Base-by-base conservation (phyloP, 2,797 vertebrate genomes). In the Capromys pilorides region DNA sequence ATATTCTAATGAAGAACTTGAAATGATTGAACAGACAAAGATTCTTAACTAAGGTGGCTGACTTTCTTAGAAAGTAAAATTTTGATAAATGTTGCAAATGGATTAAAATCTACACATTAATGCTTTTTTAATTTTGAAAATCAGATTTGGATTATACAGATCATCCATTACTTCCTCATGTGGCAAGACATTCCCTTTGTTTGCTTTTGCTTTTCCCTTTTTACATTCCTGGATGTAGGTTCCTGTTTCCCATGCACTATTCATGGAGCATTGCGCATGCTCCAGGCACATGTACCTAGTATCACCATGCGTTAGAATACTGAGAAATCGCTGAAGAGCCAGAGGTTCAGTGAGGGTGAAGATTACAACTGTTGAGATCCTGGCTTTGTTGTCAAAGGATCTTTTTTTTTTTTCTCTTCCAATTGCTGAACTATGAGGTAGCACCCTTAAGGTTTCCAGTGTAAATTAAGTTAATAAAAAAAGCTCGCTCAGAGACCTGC, bases 41-140 rank as follows among this genome's bases (percentile, higher is more conserved):
- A 7, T 93, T 82, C 67, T 85, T 69, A 83, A 45, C 71, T 87
- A 73, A 69, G 28, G 3, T 0, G 12, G 54, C 11, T 39, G 41
- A 79, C 39, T 93, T 73, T 87, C 90, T 87, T 6, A 78, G 33
- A 88, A 78, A 57, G 16, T 33, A 77, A 81, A 62, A 24, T 64
- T 94, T 86, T 86, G 79, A 62, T 89, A 78, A 88, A 69, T 82
- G 73, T 33, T 81, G 10, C 66, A 86, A 83, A 88, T 36, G 83
- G 14, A 39, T 85, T 4, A 54, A 92, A 86, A 79, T 79, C 83
- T 93, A 67, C 28, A 91, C 66, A 93, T 79, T 61, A 33, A 24
- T 33, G 12, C 13, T 57, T 80, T 80, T 84, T 41, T 4, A 81
- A 77, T 92, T 95, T 95, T 78, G 45, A 62, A 90, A 94, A 67